Evolutionary conservation across 2,888 invertebrate species (phyloP), one percentile per base, ranked within the genome.

Genomic region (Mythimna impura): DNA sequence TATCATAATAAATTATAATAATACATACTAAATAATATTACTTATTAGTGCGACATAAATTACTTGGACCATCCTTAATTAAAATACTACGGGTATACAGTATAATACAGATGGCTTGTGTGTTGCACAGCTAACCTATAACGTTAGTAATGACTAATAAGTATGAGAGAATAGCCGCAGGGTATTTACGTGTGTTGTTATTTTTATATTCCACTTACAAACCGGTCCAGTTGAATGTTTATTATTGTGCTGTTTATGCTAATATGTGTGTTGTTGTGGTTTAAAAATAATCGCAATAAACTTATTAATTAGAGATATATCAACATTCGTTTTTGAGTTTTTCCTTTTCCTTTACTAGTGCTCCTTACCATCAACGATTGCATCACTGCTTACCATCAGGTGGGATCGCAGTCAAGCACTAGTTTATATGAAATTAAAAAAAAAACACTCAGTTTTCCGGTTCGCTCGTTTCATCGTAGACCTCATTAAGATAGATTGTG

Each of bases 111-210:
- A 34, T 47, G 9, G 9, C 14, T 25, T 10, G 36, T 22, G 9
- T 36, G 54, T 30, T 30, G 30, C 43, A 14, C n/a, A 55, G 7
- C 17, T 43, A 47, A 17, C 14, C 4, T 43, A n/a, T 55, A 22
- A 69, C 10, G 30, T 34, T 20, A 30, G 22, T 64, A 73, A 71
- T 64, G 57, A 36, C 50, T 30, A 22, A 25, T 40, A 58, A 40
- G 17, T 64, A 71, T 50, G 40, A 14, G 58, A 58, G 71, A 5
- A 20, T 58, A 63, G 62, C 57, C 57, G 62, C 62, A n/a, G 50
- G 30, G 36, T 57, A 52, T 50, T 17, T 17, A n/a, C 30, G 5
- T 57, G 9, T 3, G 14, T 30, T 17, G 55, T 12, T 68, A 25
- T 50, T 57, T 62, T 57, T 62, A 43, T 34, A 72, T 54, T 62